These are phyloP conservation scores for Eilema caniola DNA, from an alignment of 2,888 invertebrate genomes.

Conservation along the genomic window DNA sequence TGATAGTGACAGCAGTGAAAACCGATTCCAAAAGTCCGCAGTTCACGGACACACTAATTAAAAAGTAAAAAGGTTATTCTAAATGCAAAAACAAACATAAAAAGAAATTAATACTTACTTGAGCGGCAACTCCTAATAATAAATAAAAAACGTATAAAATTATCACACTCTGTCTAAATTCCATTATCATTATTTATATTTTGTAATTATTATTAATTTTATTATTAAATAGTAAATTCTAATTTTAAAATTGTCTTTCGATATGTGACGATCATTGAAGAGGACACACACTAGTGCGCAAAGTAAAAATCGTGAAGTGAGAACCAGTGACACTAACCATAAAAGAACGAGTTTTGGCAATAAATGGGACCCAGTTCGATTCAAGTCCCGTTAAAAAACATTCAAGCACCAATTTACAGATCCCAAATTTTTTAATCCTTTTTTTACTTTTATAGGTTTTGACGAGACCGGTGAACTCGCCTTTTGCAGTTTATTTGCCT, in stretches of 20 bases:
- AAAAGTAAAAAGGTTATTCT: not conserved
- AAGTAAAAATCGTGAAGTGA: not conserved
- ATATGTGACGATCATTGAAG: not conserved
- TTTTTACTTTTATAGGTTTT: too few species aligned
- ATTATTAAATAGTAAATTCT: not conserved
- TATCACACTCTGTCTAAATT: not conserved
- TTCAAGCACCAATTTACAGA: too few species aligned
- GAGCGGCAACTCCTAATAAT: not conserved
- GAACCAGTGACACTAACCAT: not conserved
- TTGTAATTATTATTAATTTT: not conserved
- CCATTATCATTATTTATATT: not conserved
- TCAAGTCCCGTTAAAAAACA: too few species aligned
- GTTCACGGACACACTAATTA: too few species aligned
- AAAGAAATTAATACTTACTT: not conserved
- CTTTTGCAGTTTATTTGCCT: too few species aligned
- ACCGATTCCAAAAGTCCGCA: too few species aligned
- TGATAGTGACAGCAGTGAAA: too few species aligned
- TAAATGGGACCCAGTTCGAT: not conserved
- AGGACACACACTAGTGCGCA: not conserved
- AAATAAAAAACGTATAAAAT: not conserved
- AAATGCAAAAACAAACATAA: not conserved
- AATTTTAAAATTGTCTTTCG: not conserved
- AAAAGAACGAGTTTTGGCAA: not conserved
- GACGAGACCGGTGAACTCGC: too few species aligned
- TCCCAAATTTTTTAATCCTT: too few species aligned